Percentiles rank a stretch among this genome's conserved stretches.
Evolutionary conservation across 2,113 vertebrate genomes (phyloP).

Genomic region (Onychorhynchus coronatus): DNA sequence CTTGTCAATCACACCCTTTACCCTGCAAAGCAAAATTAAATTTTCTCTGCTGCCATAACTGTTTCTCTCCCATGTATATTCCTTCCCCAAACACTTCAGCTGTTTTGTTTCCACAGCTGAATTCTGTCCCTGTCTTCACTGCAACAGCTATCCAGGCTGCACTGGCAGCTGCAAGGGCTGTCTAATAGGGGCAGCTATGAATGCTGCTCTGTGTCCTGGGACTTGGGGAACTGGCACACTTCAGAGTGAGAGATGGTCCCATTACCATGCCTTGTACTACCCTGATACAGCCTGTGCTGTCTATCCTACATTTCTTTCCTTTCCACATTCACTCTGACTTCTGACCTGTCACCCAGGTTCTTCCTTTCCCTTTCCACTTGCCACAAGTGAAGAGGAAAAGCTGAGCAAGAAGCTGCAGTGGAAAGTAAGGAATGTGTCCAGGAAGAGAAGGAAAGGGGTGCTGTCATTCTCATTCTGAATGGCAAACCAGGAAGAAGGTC

Average conservation of each 20-base stretch:
- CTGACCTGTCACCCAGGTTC: background rate
- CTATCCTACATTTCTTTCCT: background rate
- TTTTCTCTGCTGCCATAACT: background rate
- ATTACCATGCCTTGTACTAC: background rate
- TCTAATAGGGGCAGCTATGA: background rate
- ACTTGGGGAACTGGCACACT: no score
- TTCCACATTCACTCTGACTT: background rate
- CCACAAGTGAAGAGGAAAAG: background rate
- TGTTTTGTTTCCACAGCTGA: background rate
- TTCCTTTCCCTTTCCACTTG: background rate
- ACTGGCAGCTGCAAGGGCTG: background rate
- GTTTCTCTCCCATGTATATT: background rate
- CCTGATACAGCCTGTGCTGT: background rate
- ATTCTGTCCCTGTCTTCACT: background rate
- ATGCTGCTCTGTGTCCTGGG: background rate
- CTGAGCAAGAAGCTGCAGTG: background rate
- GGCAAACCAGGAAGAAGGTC: background rate
- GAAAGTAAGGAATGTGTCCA: background rate
- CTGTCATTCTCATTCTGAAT: background rate
- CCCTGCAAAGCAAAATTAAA: background rate
- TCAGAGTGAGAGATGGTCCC: background rate
- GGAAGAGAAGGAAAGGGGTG: background rate
- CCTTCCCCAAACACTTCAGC: background rate
- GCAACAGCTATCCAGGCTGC: background rate
- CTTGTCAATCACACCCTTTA: conserved; percentile 5